Base-by-base conservation (phyloP, 2,797 vertebrate species). In the Lerista edwardsae region DNA sequence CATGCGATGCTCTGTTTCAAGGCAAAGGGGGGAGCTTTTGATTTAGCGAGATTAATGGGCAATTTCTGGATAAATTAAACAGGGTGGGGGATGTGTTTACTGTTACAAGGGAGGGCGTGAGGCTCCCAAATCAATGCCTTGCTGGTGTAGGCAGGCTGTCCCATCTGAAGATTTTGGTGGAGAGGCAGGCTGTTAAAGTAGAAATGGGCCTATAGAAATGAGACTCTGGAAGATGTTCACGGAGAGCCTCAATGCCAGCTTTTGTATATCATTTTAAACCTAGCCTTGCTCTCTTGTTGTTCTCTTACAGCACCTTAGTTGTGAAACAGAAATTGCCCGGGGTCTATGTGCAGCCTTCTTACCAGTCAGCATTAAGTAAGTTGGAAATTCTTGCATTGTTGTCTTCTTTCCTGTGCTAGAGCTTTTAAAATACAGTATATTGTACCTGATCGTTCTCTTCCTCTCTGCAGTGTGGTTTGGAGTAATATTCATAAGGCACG, bases 261-360 rank as follows among this genome's bases (percentile, higher is more conserved):
- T 8, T 19, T 47, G 39, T 82, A 69, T 36, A 81, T 55, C 47
- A 89, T 0, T 71, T 80, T 19, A 41, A 39, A 55, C 14, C 87
- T 92, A 78, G 59, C 19, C n/a, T n/a, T 31, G 87, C 39, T 73
- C 14, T 19, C 2, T 80, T 79, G 31, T 12, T 1, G 87, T 94
- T 82, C 88, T n/a, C 21, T 94, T 96, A 65, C 92, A 99, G 99
- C 90, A 99, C 98, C 59, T 92, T 99, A 89, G 97, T 99, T 89
- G 98, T 99, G 85, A 99, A 98, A 94, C 99, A 99, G 96, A 99
- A 98, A 89, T 94, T 99, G 64, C 98, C 98, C 0, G 98, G 99
- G 10, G 98, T 99, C 91, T 99, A 99, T 15, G 97, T 99, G 83
- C 98, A 99, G 95, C 99, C 99, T 4, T 99, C 99, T 0, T 99